Percentiles rank a stretch among this genome's conserved stretches.
These are phyloP conservation scores for Psix sp. DNA, from an alignment of 1,140 invertebrate genomes.

Conservation along the genomic window DNA sequence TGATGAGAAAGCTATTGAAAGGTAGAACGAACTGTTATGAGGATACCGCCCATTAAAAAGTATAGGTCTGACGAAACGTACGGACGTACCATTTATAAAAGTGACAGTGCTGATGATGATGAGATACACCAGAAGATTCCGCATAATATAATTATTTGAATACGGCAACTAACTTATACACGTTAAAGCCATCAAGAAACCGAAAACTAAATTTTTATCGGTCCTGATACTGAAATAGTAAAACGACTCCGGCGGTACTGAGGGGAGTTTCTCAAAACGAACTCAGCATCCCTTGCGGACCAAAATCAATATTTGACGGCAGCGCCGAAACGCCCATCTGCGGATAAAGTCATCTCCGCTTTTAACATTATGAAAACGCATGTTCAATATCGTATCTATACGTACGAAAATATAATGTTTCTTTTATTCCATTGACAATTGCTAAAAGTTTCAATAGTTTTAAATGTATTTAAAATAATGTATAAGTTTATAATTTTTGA, in stretches of 20 bases:
- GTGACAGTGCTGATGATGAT: slow-evolving; percentile 17
- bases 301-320: slow-evolving; percentile 65
- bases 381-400: neutral
- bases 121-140: slow-evolving; percentile 16
- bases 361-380: slow-evolving; percentile 12
- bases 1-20: no score
- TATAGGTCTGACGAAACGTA: slow-evolving; percentile 28
- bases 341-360: slow-evolving; percentile 23
- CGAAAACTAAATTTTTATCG: slow-evolving; percentile 20
- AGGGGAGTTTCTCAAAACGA: slow-evolving; percentile 27
- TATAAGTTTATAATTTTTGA: no score
- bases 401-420: neutral
- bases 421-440: neutral
- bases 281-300: slow-evolving; percentile 60
- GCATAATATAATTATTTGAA: slow-evolving; percentile 51
- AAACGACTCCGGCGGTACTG: slow-evolving; percentile 41
- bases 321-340: slow-evolving; percentile 57
- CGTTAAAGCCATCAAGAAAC: slow-evolving; percentile 34
- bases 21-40: slow-evolving; percentile 15
- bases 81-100: slow-evolving; percentile 43
- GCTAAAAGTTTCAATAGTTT: no score
- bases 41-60: slow-evolving; percentile 39
- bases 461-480: no score
- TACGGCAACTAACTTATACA: slow-evolving; percentile 26
- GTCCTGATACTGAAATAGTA: slow-evolving; percentile 17